Percentiles rank a stretch among this genome's conserved stretches.
Evolutionary conservation across 2,797 vertebrate species (phyloP).

Genomic region (Lithobates sylvaticus): DNA sequence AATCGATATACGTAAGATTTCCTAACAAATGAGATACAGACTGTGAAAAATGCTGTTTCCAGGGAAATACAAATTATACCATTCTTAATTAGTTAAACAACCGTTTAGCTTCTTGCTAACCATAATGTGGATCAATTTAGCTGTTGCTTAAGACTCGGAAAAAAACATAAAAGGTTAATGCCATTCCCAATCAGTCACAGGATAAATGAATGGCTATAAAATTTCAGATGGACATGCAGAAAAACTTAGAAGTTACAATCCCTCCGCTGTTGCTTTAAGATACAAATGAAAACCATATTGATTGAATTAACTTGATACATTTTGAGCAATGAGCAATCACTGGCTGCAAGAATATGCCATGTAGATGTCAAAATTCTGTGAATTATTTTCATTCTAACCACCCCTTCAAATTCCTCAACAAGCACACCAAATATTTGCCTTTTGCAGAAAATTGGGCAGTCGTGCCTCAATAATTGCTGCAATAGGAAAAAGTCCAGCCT

Average conservation of each 20-base stretch:
- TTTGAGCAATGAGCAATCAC: slow-evolving; percentile 1
- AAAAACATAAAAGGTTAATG: background rate
- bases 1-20: no score
- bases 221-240: background rate
- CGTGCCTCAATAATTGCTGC: background rate
- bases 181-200: background rate
- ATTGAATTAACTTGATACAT: slow-evolving; percentile 12
- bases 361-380: background rate
- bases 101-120: background rate
- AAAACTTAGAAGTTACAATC: background rate
- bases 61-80: background rate
- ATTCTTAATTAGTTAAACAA: background rate
- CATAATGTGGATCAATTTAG: background rate
- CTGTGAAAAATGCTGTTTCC: background rate
- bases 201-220: background rate
- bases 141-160: background rate
- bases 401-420: background rate
- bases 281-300: slow-evolving; percentile 15
- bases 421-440: no score
- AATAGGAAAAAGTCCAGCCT: background rate
- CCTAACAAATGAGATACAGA: background rate
- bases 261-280: background rate
- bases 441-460: no score
- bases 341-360: background rate
- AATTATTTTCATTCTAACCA: background rate